Base-by-base conservation (phyloP, 1,140 invertebrate species). In the Solen grandis region DNA sequence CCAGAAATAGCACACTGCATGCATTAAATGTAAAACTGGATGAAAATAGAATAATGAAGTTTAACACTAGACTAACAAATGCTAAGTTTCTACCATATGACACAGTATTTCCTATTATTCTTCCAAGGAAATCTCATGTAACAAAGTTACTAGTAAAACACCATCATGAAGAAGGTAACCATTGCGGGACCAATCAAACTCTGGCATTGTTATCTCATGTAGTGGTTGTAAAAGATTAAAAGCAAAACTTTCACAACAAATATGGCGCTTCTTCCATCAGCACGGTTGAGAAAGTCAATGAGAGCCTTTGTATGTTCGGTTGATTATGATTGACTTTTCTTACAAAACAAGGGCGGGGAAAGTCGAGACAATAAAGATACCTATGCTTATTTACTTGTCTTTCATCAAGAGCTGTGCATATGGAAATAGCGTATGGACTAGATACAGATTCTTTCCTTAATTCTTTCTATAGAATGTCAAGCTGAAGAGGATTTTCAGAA, bases 181-280 rank as follows among this genome's bases (percentile, higher is more conserved):
- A n/a, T n/a, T n/a, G n/a, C n/a, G n/a, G n/a, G n/a, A n/a, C n/a
- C n/a, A n/a, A n/a, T n/a, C n/a, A n/a, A n/a, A n/a, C n/a, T n/a
- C n/a, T n/a, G n/a, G n/a, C n/a, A n/a, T n/a, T n/a, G n/a, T n/a
- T n/a, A n/a, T n/a, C n/a, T n/a, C n/a, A n/a, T n/a, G n/a, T n/a
- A n/a, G n/a, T n/a, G n/a, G n/a, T n/a, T 52, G 50, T 31, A 50
- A 54, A 50, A n/a, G 22, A 54, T 22, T 50, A 19, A 72, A 75
- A 75, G 69, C 54, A 29, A 4, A 72, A 55, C 31, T 25, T n/a
- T 57, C 5, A 14, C 5, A 13, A 36, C 69, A 72, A 25, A 57
- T 72, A 72, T 72, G 69, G 54, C 69, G 19, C 69, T 54, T 36
- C 27, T 72, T 25, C 69, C 69, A 57, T 27, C 33, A 55, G 36